Evolutionary conservation across 2,113 vertebrate species (phyloP), one percentile per base, ranked within the genome.

Genomic region (Ramphastos sulfuratus): DNA sequence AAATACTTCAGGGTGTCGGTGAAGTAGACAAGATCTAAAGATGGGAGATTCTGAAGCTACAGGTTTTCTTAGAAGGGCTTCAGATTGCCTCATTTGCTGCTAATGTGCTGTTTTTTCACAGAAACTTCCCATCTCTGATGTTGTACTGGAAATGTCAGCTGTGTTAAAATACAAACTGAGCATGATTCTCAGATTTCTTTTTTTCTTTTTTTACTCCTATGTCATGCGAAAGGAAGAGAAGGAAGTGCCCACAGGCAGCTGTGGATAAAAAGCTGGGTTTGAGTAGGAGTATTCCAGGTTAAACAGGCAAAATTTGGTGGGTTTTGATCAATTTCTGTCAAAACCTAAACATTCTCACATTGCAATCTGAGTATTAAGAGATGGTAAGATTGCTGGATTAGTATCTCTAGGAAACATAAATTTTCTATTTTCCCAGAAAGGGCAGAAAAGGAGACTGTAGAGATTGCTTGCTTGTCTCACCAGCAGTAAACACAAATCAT

Each of bases 11-110:
- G 35, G 19, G 21, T 24, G 8, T 3, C 12, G 9, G 25, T 4
- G 5, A 46, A 72, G 39, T 30, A 90, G 74, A 42, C 6, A 66
- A 14, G 9, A 2, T n/a, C 21, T 24, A 77, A 90, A 89, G 13
- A 0, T 0, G 0, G 12, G 3, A 7, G 6, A 6, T 54, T 72
- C n/a, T 55, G 7, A 58, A 87, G n/a, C 42, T 30, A 13, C 9
- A 16, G 24, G 1, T 56, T 60, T 90, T 88, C 16, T 76, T 35
- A 23, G 8, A 55, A 66, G 82, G 33, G 28, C 27, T 86, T 31
- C 50, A 59, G 7, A 33, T 79, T 42, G 70, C 30, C 17, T 85
- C 1, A 0, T 80, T 85, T 74, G 33, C 19, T 60, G 44, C 25
- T 69, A 30, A 87, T 8, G 10, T 66, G 9, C 10, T 84, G 14